Conservation (phyloP, 30 jellyfish, hydroid and myxozoan species). For the Hydractinia echinata region DNA sequence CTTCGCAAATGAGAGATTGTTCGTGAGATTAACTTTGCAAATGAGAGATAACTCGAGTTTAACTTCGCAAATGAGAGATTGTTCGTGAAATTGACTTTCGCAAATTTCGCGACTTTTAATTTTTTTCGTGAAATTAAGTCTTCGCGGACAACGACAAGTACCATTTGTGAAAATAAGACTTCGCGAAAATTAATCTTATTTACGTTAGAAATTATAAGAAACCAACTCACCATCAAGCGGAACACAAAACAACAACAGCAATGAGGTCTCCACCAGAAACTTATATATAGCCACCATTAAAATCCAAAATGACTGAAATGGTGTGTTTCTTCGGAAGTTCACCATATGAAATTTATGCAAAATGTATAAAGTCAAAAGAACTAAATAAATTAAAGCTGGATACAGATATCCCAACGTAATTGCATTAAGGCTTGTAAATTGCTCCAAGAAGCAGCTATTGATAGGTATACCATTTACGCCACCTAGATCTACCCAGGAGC, state of each 20-base stretch:
- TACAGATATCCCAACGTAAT: conserved; percentile 38
- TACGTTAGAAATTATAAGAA: too few relatives aligned
- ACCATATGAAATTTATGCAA: conserved; percentile 33
- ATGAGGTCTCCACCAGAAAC: conserved; percentile 47
- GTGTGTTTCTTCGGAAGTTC: conserved; percentile 54
- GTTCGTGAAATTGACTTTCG: too few relatives aligned
- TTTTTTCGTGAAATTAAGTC: too few relatives aligned
- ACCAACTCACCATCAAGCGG: too few relatives aligned
- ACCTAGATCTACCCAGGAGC: conserved; percentile 38
- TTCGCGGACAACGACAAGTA: too few relatives aligned
- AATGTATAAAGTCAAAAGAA: conserved; percentile 32
- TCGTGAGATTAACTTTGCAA: too few relatives aligned
- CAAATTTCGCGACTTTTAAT: too few relatives aligned
- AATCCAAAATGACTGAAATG: conserved; percentile 73
- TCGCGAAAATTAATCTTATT: too few relatives aligned
- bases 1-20: too few relatives aligned
- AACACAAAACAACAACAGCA: conserved; percentile 53
- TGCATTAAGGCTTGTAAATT: conserved; percentile 43
- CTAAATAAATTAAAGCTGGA: conserved; percentile 33
- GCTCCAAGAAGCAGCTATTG: conserved; percentile 43
- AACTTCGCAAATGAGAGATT: too few relatives aligned
- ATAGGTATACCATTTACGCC: conserved; percentile 59
- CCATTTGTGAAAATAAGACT: too few relatives aligned
- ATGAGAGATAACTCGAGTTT: too few relatives aligned
- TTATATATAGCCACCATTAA: conserved; percentile 35